Evolutionary conservation across 2,888 invertebrate genomes (phyloP).

Genomic region (Xestia c-nigrum): DNA sequence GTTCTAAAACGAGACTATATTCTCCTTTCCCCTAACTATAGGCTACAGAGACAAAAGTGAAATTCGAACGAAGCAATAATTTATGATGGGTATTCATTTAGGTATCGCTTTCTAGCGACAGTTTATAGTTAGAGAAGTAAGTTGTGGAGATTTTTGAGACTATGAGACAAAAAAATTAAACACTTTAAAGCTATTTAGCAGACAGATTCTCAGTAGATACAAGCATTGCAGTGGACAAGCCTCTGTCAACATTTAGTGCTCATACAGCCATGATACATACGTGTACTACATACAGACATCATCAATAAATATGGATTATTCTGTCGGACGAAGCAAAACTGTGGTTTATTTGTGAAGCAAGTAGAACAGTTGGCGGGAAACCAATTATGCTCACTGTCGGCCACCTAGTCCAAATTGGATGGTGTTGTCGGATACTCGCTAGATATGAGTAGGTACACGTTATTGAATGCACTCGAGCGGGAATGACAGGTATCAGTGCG

Average conservation of each 20-base stretch:
- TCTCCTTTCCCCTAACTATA: background rate
- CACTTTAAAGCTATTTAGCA: background rate
- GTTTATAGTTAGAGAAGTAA: background rate
- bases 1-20: background rate
- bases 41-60: background rate
- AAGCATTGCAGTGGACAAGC: background rate
- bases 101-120: background rate
- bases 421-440: slow-evolving; percentile 44
- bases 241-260: background rate
- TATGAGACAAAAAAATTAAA: background rate
- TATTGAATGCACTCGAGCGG: slow-evolving; percentile 51
- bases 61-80: no score
- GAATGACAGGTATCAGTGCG: slow-evolving; percentile 28
- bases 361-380: slow-evolving; percentile 60
- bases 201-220: background rate
- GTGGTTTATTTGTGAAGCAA: slow-evolving; percentile 59
- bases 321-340: slow-evolving; percentile 42
- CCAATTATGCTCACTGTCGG: slow-evolving; percentile 61
- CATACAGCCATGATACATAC: no score
- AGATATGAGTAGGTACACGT: slow-evolving; percentile 42
- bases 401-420: slow-evolving; percentile 55
- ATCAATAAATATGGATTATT: slow-evolving; percentile 48
- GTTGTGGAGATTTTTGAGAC: background rate
- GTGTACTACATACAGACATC: background rate
- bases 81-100: background rate